These are phyloP conservation scores for Pteromalus puparum DNA, from an alignment of 1,140 invertebrate species.

Conservation along the genomic window DNA sequence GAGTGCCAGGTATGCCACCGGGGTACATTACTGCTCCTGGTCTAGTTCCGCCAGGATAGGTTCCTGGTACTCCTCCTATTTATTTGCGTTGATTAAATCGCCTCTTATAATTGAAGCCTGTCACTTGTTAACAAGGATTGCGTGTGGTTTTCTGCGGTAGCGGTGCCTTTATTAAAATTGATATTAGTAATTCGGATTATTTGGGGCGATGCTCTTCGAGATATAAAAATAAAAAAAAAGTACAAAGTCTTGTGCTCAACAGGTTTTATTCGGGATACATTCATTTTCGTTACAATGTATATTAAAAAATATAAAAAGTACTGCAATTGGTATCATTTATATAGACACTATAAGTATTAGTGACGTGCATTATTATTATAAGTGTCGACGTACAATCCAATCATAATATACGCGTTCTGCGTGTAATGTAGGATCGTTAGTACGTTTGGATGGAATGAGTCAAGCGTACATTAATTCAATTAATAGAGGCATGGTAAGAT, in stretches of 20 bases:
- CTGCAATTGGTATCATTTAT: not conserved
- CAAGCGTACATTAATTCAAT: slow-evolving; percentile 37
- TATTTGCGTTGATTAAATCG: not conserved
- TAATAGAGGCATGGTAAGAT: slow-evolving; percentile 5
- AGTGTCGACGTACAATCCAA: not conserved
- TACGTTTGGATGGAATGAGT: slow-evolving; percentile 22
- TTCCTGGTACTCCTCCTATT: slow-evolving; percentile 18
- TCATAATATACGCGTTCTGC: not conserved
- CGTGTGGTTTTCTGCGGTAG: not conserved
- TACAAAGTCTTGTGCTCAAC: slow-evolving; percentile 19
- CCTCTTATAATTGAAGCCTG: not conserved
- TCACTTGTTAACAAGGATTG: not conserved
- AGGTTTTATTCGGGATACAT: slow-evolving; percentile 37
- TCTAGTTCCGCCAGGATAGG: not conserved
- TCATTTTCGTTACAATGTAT: not conserved
- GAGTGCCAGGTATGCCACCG: slow-evolving; percentile 43
- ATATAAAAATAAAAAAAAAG: slow-evolving; percentile 22
- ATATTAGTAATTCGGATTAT: slow-evolving; percentile 28
- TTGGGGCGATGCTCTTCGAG: not conserved
- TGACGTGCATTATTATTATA: slow-evolving; percentile 35
- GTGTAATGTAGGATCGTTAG: not conserved
- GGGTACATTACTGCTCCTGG: slow-evolving; percentile 30
- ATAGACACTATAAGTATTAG: slow-evolving; percentile 27
- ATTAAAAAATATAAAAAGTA: slow-evolving; percentile 3
- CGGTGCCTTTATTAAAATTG: not conserved